Base-by-base conservation (phyloP, 2,113 vertebrate genomes). In the Pao palembangensis region DNA sequence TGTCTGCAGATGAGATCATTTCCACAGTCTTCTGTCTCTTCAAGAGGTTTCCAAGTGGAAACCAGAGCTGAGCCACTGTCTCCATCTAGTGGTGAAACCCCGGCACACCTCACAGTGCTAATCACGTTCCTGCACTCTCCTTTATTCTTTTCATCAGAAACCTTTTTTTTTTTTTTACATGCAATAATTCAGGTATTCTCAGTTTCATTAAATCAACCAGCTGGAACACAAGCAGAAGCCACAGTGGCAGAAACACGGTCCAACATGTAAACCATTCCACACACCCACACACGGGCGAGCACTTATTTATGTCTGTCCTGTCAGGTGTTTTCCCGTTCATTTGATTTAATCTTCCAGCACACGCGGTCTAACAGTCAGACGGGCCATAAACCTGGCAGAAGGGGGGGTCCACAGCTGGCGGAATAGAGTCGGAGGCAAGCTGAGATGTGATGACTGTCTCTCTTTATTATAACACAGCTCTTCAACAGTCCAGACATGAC, bases 61-160 rank as follows among this genome's bases (percentile, higher is more conserved):
- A 56, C 67, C 19, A 61, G 46, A 48, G n/a, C 55, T 52, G 44
- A 18, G 63, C 18, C 61, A 51, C 20, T 73, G 80, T 79, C 85
- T 66, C 87, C 87, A 87, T 75, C 89, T 88, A 77, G 75, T 86
- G 88, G 85, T 51, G 3, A 56, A 1, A 53, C 3, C 25, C 3
- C 1, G 50, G 61, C 12, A 62, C 13, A 25, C 28, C 44, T 2
- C 34, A 38, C 34, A 38, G 8, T 11, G 8, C 34, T 38, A 8
- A 8, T 38, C 34, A 12, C 21, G 21, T 3, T 23, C 21, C 34
- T 38, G 25, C n/a, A n/a, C 25, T 28, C 25, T 28, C 25, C 25
- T 28, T 28, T 6, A 28, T 38, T 38, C 34, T 12, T 12, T 38
- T 12, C 34, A 11, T 38, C 34, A 38, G 8, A 38, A 46, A 46